These are phyloP conservation scores for Halocynthia aurantium DNA, from an alignment of 23 tunicate genomes.

Conservation along the genomic window DNA sequence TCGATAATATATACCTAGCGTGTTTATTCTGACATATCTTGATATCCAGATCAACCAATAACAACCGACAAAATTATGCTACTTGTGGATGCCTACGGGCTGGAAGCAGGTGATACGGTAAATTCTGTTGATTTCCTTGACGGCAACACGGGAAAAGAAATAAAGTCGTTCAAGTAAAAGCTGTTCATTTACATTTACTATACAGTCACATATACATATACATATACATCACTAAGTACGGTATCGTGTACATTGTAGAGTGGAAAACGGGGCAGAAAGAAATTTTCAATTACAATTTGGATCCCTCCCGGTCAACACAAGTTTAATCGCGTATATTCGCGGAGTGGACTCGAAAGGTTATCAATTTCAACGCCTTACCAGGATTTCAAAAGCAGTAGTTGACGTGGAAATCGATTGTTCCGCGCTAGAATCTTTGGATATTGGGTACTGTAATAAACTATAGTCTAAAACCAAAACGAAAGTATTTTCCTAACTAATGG, in stretches of 20 bases:
- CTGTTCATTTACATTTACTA: not conserved
- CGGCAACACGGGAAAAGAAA: conserved; percentile 11
- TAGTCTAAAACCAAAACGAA: too few species aligned
- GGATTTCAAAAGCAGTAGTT: conserved; percentile 18
- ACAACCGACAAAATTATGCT: conserved; percentile 30
- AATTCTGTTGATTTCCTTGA: conserved; percentile 24
- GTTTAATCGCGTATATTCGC: conserved; percentile 11
- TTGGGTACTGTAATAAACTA: conserved; percentile 18
- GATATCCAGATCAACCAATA: conserved; percentile 30
- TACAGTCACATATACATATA: too few species aligned
- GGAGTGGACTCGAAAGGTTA: conserved; percentile 33
- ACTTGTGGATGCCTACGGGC: conserved; percentile 31
- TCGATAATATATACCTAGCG: too few species aligned
- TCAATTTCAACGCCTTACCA: conserved; percentile 19
- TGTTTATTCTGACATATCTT: too few species aligned
- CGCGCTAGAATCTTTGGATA: conserved; percentile 3
- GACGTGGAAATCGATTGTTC: conserved; percentile 36
- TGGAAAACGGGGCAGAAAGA: not conserved
- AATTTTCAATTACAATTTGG: conserved; percentile 7
- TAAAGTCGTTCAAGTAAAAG: conserved; percentile 23
- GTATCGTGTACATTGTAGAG: not conserved
- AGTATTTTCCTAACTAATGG: too few species aligned
- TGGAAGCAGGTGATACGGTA: conserved; percentile 22
- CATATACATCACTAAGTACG: too few species aligned
- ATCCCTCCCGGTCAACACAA: not conserved